Conservation (phyloP, 2,113 vertebrate genomes). For the Varanus komodoensis region DNA sequence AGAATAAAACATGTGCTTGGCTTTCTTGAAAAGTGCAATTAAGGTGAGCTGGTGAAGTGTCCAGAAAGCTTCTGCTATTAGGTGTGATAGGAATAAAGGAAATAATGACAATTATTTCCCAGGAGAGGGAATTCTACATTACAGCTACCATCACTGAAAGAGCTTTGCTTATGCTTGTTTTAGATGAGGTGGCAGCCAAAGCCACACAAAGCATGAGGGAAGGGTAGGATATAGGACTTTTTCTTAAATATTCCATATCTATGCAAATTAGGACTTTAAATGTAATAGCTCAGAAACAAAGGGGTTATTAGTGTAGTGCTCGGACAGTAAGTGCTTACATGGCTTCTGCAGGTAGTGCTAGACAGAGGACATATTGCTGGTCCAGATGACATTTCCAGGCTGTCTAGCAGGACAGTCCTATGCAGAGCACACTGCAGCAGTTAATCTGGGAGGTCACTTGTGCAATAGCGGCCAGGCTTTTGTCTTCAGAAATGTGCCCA, state of each 20-base stretch:
- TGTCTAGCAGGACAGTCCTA: not conserved
- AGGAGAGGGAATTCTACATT: not conserved
- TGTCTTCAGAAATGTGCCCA: not conserved
- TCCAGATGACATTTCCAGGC: not conserved
- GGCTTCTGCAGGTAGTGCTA: not conserved
- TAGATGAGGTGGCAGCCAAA: not conserved
- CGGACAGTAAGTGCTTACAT: not conserved
- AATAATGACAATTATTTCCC: not conserved
- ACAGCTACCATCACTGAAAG: not conserved
- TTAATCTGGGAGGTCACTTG: not conserved
- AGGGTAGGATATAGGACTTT: not conserved
- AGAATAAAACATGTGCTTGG: not conserved
- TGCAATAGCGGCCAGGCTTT: not conserved
- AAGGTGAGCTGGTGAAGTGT: not conserved
- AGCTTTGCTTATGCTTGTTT: not conserved
- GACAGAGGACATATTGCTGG: not conserved
- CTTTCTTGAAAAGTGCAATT: not conserved
- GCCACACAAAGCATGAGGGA: too few relatives aligned
- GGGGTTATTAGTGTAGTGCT: not conserved
- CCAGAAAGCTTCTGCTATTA: too few relatives aligned
- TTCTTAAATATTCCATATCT: not conserved
- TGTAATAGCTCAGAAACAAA: not conserved
- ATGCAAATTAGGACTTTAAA: not conserved
- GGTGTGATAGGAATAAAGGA: too few relatives aligned
- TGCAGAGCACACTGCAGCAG: not conserved